Evolutionary conservation across 2,888 invertebrate species (phyloP), one percentile per base, ranked within the genome.

Genomic region (Sisyra terminalis): DNA sequence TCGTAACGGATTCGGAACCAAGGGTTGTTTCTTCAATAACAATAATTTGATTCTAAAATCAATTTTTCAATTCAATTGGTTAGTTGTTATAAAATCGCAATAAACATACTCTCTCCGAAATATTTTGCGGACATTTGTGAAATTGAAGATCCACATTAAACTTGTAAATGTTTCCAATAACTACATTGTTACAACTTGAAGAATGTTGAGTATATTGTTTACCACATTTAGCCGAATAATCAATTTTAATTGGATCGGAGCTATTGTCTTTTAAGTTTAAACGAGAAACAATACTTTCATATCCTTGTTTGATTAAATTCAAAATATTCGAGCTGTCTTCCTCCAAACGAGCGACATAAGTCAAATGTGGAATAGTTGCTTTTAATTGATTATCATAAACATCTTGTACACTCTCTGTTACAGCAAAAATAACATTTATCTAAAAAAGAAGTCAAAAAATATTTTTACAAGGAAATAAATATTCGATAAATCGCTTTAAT

Each of bases 401-500:
- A 6, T 60, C 54, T 7, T 73, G 68, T 32, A 78, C 77, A 45
- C 72, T 67, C 51, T 73, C 69, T 1, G 86, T 87, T 1, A 87
- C 85, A 0, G 89, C 89, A 59, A 90, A 87, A 52, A 93, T 88
- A 6, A 93, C 71, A 61, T 84, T 87, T 32, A 85, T 75, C 70
- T 74, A 53, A 50, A 67, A 65, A 45, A 38, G 43, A 43, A 44
- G 18, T 15, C 35, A 35, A 35, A n/a, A n/a, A n/a, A n/a, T n/a
- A 17, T 17, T n/a, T 16, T 15, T 8, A 38, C 9, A 15, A 38
- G 8, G 9, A 8, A 15, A 39, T 3, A 36, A 36, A 9, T 36
- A 13, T 36, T 13, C 14, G 9, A 13, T 9, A 36, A 9, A 11
- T n/a, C n/a, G n/a, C n/a, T n/a, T n/a, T n/a, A n/a, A n/a, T n/a